A percentile compares a stretch with the other conserved stretches of the same genome.
These are phyloP conservation scores for Tautogolabrus adspersus DNA, from an alignment of 2,113 vertebrate genomes.

Conservation along the genomic window DNA sequence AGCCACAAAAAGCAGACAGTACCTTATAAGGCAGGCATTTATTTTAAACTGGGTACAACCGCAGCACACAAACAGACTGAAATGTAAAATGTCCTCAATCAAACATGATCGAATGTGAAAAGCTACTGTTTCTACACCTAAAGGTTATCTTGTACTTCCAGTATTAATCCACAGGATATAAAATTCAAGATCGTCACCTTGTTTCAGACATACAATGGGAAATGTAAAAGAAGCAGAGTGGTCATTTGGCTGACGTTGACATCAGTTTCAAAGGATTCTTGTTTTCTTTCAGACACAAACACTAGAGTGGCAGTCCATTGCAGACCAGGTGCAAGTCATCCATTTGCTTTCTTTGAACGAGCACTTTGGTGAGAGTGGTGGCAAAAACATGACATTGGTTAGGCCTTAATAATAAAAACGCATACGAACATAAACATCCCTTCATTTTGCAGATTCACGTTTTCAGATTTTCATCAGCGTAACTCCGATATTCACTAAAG, in stretches of 20 bases:
- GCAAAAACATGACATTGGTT: conserved; percentile 74
- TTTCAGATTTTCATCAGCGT: conserved; percentile 76
- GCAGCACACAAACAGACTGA: conserved; percentile 80
- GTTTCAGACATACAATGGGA: conserved; percentile 69
- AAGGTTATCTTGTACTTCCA: conserved; percentile 77
- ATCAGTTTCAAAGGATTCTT: conserved; percentile 71
- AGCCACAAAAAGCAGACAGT: conserved; percentile 40
- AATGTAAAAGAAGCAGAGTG: conserved; percentile 81
- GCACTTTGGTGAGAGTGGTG: conserved; percentile 87
- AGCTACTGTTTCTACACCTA: conserved; percentile 76
- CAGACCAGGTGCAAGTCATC: conserved; percentile 67
- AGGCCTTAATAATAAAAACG: conserved; percentile 69
- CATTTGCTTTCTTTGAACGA: conserved; percentile 79
- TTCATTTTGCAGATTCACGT: conserved; percentile 83
- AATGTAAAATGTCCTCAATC: conserved; percentile 78
- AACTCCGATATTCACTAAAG: conserved; percentile 30
- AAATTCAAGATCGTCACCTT: conserved; percentile 71
- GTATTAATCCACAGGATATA: conserved; percentile 82
- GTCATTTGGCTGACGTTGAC: conserved; percentile 81
- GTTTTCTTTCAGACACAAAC: conserved; percentile 60
- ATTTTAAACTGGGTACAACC: conserved; percentile 85
- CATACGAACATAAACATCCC: conserved; percentile 57
- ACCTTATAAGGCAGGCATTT: conserved; percentile 91
- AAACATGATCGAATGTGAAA: conserved; percentile 79
- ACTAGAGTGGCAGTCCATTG: conserved; percentile 53